These are phyloP conservation scores for Ctenopoma kingsleyae DNA, from an alignment of 2,797 vertebrate genomes.

Conservation along the genomic window DNA sequence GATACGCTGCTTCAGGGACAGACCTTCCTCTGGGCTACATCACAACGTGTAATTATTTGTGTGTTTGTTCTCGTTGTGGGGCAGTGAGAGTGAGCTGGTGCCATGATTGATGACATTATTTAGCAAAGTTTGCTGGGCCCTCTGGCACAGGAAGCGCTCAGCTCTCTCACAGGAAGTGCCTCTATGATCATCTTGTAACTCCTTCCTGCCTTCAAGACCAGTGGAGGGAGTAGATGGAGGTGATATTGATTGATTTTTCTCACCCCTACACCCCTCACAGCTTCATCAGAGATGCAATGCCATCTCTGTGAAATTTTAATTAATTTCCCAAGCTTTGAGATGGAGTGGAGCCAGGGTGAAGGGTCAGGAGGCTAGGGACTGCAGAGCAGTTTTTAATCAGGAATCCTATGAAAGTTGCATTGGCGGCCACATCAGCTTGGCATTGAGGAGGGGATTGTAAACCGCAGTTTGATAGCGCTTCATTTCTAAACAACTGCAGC, in stretches of 20 bases:
- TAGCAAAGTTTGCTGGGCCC: conserved; percentile 87
- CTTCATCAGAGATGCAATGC: conserved; percentile 83
- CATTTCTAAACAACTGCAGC: conserved; percentile 71
- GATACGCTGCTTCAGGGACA: conserved; percentile 82
- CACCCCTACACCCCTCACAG: conserved; percentile 2
- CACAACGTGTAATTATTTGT: conserved; percentile 77
- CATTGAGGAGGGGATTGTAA: conserved; percentile 86
- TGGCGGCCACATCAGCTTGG: conserved; percentile 63
- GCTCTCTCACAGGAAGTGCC: conserved; percentile 90
- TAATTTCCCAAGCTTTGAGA: conserved; percentile 93
- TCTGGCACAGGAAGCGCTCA: conserved; percentile 88
- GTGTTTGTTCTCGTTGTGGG: conserved; percentile 73
- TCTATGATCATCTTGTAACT: conserved; percentile 84
- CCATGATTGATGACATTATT: conserved; percentile 93
- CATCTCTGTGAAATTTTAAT: conserved; percentile 92
- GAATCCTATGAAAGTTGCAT: conserved; percentile 88
- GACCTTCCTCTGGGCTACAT: conserved; percentile 80
- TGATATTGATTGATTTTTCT: conserved; percentile 80
- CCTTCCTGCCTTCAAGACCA: conserved; percentile 74
- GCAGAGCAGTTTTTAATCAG: conserved; percentile 98
- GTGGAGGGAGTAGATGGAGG: conserved; percentile 58
- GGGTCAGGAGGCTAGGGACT: conserved; percentile 95
- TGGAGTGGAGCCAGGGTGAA: conserved; percentile 92
- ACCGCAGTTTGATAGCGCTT: conserved; percentile 83
- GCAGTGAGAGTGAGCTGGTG: conserved; percentile 80